phyloP scores from a whole-genome alignment of 2,113 vertebrate species.

The Lampris incognitus region DNA sequence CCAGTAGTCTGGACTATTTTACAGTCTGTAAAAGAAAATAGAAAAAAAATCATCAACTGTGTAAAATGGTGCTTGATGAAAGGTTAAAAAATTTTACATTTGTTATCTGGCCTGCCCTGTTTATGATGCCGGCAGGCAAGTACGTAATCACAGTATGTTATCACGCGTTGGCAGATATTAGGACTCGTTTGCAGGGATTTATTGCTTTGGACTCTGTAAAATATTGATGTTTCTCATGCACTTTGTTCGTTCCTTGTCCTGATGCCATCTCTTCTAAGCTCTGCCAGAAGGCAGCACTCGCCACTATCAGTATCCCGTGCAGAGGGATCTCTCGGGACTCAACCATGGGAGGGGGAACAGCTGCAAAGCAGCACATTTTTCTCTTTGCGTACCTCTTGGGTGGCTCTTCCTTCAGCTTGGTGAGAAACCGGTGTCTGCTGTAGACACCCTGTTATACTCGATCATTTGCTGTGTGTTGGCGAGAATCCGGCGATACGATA shows the following conservation, averaged over 20 bases:
- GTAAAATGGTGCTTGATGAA: too few relatives aligned
- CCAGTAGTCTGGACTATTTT: too few relatives aligned
- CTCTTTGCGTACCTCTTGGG: constrained; percentile 48
- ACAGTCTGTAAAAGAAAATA: too few relatives aligned
- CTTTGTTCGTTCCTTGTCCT: constrained; percentile 11
- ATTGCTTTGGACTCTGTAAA: constrained; percentile 56
- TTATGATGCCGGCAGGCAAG: too few relatives aligned
- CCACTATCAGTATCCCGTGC: not conserved
- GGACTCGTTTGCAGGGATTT: constrained; percentile 14
- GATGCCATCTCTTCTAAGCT: not conserved
- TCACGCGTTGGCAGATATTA: constrained; percentile 31
- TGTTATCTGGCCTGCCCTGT: too few relatives aligned
- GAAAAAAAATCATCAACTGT: too few relatives aligned
- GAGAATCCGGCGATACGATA: too few relatives aligned
- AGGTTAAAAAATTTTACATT: too few relatives aligned
- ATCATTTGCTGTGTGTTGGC: not conserved
- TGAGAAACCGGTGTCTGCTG: constrained; percentile 54
- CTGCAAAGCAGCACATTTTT: constrained; percentile 13
- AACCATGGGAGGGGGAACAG: constrained; percentile 39
- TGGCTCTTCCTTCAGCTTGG: constrained; percentile 56
- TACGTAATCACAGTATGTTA: constrained; percentile 4
- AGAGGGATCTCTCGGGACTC: not conserved
- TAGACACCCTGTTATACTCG: not conserved
- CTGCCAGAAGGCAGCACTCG: not conserved
- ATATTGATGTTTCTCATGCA: constrained; percentile 49